Conservation (phyloP, 2,888 invertebrate species). For the Lasiommata megera region DNA sequence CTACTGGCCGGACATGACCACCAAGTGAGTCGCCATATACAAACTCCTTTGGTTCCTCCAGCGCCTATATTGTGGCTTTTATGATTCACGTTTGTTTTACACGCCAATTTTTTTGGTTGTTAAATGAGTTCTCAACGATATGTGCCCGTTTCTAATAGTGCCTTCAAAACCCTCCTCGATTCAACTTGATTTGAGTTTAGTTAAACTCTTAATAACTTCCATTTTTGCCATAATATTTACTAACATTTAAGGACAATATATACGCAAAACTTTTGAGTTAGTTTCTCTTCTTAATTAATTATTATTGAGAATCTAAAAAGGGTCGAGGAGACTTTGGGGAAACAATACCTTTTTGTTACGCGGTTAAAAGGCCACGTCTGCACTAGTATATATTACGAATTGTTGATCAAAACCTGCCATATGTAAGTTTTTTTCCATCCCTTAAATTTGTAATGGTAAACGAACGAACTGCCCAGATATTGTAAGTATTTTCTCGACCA, state of each 20-base stretch:
- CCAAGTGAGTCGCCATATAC: conserved; percentile 80
- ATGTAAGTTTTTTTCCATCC: neutral
- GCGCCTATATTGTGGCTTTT: conserved; percentile 5
- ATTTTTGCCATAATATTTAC: no score
- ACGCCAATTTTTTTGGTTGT: neutral
- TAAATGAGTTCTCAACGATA: neutral
- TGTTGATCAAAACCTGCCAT: no score
- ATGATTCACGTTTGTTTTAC: conserved; percentile 10
- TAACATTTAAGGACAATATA: no score
- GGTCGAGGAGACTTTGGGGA: no score
- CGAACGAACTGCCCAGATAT: conserved; percentile 34
- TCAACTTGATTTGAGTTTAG: neutral
- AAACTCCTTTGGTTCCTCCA: conserved; percentile 21
- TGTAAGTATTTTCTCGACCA: conserved; percentile 33
- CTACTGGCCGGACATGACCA: conserved; percentile 98
- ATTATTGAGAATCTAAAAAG: no score
- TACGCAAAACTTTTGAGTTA: no score
- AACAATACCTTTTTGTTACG: no score
- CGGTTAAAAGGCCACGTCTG: no score
- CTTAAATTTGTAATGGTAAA: neutral
- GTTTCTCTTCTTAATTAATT: no score
- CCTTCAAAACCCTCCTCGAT: neutral
- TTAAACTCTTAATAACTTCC: no score
- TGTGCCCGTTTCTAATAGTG: neutral
- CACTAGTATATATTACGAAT: no score